phyloP scores from a whole-genome alignment of 1,140 invertebrate species.

The Mycetomoellerius zeteki region DNA sequence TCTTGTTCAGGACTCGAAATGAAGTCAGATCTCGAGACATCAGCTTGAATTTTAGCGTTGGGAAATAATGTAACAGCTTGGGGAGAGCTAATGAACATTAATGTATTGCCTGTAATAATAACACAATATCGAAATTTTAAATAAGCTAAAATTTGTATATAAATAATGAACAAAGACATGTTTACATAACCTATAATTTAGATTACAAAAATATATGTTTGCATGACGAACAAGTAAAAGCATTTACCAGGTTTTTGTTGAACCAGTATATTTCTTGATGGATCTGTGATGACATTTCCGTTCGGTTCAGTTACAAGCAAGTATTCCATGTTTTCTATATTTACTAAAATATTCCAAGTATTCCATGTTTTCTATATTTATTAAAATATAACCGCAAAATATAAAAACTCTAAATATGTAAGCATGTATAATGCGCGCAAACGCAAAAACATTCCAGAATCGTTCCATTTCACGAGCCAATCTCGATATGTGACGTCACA shows the following conservation, averaged over 20 bases:
- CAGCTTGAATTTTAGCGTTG: background rate
- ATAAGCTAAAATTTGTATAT: constrained; percentile 21
- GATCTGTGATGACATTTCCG: constrained; percentile 13
- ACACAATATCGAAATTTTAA: constrained; percentile 23
- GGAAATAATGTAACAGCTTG: constrained; percentile 24
- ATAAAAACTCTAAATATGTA: constrained; percentile 1
- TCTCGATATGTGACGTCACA: constrained; percentile 11
- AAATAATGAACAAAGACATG: constrained; percentile 2
- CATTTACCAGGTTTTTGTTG: constrained; percentile 5
- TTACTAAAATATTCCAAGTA: background rate
- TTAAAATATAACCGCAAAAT: background rate
- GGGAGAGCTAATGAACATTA: constrained; percentile 15
- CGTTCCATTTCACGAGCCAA: constrained; percentile 14
- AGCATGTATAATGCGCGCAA: background rate
- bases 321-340: constrained; percentile 16
- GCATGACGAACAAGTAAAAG: background rate
- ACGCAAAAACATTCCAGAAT: constrained; percentile 2
- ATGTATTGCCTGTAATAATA: constrained; percentile 12
- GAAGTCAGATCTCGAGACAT: background rate
- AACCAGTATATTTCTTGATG: constrained; percentile 16
- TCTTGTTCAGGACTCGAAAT: constrained; percentile 1
- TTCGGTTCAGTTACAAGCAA: background rate
- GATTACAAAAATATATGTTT: background rate
- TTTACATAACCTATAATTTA: constrained; percentile 26
- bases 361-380: constrained; percentile 9